phyloP scores from a whole-genome alignment of 2,888 invertebrate species.

The Euproctis similis region DNA sequence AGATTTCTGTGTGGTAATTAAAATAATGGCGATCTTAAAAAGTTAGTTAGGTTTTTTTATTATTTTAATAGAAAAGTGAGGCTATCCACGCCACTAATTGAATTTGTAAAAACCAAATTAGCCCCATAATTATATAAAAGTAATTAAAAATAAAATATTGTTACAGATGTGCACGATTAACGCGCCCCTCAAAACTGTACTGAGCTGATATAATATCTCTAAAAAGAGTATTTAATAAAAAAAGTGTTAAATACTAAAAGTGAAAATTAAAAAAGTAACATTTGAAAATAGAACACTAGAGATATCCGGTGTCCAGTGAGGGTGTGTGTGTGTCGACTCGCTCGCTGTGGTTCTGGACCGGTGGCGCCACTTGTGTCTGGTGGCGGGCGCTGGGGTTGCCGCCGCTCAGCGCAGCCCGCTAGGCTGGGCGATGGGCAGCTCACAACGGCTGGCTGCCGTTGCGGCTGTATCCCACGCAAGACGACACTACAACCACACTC shows the following conservation, averaged over 20 bases:
- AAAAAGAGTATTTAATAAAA: too few relatives aligned
- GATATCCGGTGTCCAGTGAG: too few relatives aligned
- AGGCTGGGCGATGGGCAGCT: slow-evolving; percentile 80
- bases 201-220: slow-evolving; percentile 11
- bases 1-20: too few relatives aligned
- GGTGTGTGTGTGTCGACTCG: slow-evolving; percentile 51
- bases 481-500: slow-evolving; percentile 64
- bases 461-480: slow-evolving; percentile 65
- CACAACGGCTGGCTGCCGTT: slow-evolving; percentile 77
- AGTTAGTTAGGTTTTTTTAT: too few relatives aligned
- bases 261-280: slow-evolving; percentile 9
- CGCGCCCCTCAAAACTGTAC: slow-evolving; percentile 4
- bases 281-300: slow-evolving; percentile 17
- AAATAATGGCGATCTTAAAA: too few relatives aligned
- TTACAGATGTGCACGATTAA: slow-evolving; percentile 15
- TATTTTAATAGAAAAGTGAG: too few relatives aligned
- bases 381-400: slow-evolving; percentile 50
- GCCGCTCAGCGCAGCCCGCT: slow-evolving; percentile 69
- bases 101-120: too few relatives aligned
- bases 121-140: too few relatives aligned
- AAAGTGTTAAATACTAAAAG: slow-evolving; percentile 10
- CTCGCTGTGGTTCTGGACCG: slow-evolving; percentile 55
- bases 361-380: slow-evolving; percentile 52
- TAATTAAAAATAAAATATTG: slow-evolving; percentile 11
- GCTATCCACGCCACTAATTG: too few relatives aligned